A percentile compares a stretch with the other conserved stretches of the same genome.
Conservation (phyloP, 2,797 vertebrate species). For the Garrulus glandarius region DNA sequence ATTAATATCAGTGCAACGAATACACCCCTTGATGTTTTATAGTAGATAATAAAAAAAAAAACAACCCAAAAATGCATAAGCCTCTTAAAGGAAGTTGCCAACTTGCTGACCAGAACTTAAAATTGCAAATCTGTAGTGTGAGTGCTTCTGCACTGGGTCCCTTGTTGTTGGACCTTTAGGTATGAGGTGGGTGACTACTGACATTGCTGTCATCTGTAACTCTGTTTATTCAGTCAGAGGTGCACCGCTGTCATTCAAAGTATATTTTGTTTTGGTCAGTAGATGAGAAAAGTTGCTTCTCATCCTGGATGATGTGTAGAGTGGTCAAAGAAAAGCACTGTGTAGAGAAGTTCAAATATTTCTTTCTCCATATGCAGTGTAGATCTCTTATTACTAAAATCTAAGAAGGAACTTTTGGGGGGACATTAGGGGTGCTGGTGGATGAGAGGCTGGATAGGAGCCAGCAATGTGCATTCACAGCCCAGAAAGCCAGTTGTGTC, state of each 20-base stretch:
- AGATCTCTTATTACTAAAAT: neutral
- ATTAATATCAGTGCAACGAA: neutral
- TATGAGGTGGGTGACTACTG: neutral
- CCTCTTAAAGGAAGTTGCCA: neutral
- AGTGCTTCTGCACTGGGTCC: neutral
- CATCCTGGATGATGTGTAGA: neutral
- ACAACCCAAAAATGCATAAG: neutral
- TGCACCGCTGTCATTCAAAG: neutral
- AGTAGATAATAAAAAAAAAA: neutral
- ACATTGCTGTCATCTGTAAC: neutral
- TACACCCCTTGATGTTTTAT: neutral
- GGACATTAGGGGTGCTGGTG: rapidly evolving
- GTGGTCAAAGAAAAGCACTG: neutral
- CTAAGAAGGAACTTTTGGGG: neutral
- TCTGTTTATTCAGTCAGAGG: neutral
- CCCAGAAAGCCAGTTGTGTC: rapidly evolving
- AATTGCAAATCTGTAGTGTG: neutral
- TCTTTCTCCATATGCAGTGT: neutral
- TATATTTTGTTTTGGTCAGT: neutral
- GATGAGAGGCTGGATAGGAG: neutral
- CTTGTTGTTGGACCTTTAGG: neutral
- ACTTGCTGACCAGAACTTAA: neutral
- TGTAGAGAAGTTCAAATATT: neutral
- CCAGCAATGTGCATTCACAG: neutral
- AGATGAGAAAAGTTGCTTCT: neutral